phyloP scores from a whole-genome alignment of 2,888 invertebrate genomes.

The Thumatha senex region DNA sequence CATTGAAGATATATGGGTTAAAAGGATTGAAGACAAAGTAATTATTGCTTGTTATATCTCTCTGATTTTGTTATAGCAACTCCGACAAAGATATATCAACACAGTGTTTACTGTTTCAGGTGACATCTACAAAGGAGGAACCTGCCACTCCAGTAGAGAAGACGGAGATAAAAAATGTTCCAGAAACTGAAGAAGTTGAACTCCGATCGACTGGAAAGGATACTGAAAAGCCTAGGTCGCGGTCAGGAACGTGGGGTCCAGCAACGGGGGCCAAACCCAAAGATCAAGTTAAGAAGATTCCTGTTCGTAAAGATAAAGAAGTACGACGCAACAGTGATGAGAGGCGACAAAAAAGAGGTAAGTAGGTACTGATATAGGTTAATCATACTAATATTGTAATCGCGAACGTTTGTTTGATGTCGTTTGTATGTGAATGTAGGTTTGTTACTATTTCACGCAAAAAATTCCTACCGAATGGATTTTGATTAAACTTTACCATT shows the following conservation, averaged over 20 bases:
- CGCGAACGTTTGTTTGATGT: too few relatives aligned
- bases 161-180: not conserved
- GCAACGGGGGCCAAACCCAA: constrained; percentile 52
- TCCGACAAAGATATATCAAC: not conserved
- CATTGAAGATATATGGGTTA: constrained; percentile 88
- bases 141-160: constrained; percentile 16
- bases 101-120: constrained; percentile 36
- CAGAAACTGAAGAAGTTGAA: constrained; percentile 20
- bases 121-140: constrained; percentile 29
- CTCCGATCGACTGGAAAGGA: constrained; percentile 22
- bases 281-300: constrained; percentile 46
- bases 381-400: too few relatives aligned
- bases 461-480: too few relatives aligned
- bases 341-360: constrained; percentile 69
- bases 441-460: too few relatives aligned
- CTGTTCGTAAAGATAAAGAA: constrained; percentile 54
- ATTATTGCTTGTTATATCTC: constrained; percentile 46
- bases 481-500: too few relatives aligned
- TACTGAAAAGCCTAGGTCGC: constrained; percentile 65
- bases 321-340: constrained; percentile 63
- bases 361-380: constrained; percentile 18
- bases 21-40: constrained; percentile 84
- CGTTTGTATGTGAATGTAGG: too few relatives aligned
- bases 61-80: too few relatives aligned
- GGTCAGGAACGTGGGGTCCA: constrained; percentile 86